A percentile compares a stretch with the other conserved stretches of the same genome.
phyloP scores from a whole-genome alignment of 1,140 invertebrate species.

The Chymomyza costata region DNA sequence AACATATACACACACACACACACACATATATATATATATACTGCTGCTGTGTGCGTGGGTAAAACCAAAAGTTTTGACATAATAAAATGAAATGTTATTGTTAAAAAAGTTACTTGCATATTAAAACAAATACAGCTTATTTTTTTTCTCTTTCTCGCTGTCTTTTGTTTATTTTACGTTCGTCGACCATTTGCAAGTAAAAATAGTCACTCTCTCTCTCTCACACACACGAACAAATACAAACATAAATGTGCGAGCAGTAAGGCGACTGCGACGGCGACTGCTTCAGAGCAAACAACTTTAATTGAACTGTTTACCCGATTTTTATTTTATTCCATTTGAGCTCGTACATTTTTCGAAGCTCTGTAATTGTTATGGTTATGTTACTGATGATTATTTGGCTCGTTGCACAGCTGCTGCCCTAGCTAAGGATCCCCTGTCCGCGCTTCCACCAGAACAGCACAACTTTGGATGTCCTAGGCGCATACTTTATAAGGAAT shows the following conservation, averaged over 20 bases:
- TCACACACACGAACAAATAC: conserved; percentile 25
- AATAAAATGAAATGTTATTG: conserved; percentile 74
- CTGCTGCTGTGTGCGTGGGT: conserved; percentile 15
- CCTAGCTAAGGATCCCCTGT: too few species aligned
- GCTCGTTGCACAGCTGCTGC: conserved; percentile 66
- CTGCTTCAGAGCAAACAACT: conserved; percentile 65
- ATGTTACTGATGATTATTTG: conserved; percentile 73
- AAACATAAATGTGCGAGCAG: conserved; percentile 60
- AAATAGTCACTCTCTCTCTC: conserved; percentile 23
- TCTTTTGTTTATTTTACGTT: conserved; percentile 4
- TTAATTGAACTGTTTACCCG: conserved; percentile 74
- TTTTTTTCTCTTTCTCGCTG: conserved; percentile 7
- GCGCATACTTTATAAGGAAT: too few species aligned
- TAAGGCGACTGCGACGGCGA: conserved; percentile 36
- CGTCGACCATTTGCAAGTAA: conserved; percentile 25
- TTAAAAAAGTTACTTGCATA: conserved; percentile 72
- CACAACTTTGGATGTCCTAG: too few species aligned
- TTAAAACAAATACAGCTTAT: conserved; percentile 73
- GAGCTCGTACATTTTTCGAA: conserved; percentile 20
- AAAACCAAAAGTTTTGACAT: conserved; percentile 73
- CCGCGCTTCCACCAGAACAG: too few species aligned
- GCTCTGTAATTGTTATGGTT: conserved; percentile 70
- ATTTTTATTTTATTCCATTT: conserved; percentile 57
- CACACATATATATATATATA: conserved; percentile 18
- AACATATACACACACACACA: conserved; percentile 13